Evolutionary conservation across 2,113 vertebrate species (phyloP).

Genomic region (Ciconia maguari): DNA sequence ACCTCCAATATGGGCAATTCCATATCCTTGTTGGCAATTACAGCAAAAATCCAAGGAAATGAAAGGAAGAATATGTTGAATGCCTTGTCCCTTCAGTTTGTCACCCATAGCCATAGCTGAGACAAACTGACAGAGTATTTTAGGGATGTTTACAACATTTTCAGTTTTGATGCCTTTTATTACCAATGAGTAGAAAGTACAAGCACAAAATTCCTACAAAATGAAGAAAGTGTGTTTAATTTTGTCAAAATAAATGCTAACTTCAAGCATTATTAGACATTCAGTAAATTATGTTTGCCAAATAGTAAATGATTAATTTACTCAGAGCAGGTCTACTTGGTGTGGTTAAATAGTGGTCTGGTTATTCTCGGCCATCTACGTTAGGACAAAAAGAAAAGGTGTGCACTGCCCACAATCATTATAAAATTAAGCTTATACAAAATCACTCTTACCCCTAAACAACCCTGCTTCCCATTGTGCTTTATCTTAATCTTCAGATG

Average conservation of each 20-base stretch:
- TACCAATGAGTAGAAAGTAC: background rate
- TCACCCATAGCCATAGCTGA: background rate
- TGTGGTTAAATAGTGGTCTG: background rate
- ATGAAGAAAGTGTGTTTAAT: background rate
- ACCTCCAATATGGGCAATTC: background rate
- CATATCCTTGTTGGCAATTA: background rate
- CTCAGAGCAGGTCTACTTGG: background rate
- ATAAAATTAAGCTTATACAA: background rate
- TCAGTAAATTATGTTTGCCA: constrained; percentile 10
- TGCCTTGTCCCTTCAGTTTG: background rate
- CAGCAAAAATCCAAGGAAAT: background rate
- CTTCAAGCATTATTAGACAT: background rate
- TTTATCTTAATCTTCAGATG: background rate
- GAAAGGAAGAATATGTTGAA: background rate
- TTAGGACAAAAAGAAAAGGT: background rate
- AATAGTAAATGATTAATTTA: background rate
- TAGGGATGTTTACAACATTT: background rate
- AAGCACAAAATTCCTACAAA: background rate
- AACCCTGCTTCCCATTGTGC: background rate
- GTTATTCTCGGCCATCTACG: background rate
- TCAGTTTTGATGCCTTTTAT: background rate
- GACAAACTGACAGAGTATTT: background rate
- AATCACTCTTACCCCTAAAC: background rate
- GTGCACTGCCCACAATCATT: background rate
- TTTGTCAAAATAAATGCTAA: background rate